Evolutionary conservation across 2,888 invertebrate species (phyloP), one percentile per base, ranked within the genome.

Genomic region (Cryptocephalus primarius): DNA sequence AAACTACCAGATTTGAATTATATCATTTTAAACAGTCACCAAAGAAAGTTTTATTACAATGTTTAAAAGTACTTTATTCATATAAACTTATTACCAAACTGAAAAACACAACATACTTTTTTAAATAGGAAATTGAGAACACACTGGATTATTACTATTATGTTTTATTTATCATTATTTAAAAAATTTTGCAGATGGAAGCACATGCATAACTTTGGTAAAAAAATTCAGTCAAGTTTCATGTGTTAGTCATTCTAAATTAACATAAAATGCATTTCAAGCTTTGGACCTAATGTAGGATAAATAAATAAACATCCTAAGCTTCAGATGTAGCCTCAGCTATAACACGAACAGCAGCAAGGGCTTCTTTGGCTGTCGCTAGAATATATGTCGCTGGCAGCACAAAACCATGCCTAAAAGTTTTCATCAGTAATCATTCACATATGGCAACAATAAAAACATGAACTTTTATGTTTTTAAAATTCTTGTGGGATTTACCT

Each of bases 331-430:
- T 72, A 38, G 77, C 76, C 52, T 73, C 69, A 47, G 78, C 77
- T 41, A 88, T 64, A 9, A 61, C 80, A 57, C 82, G 74, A 8
- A 87, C 71, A 9, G 83, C 86, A 4, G 84, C 85, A 47, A 83
- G 72, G 6, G 83, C 85, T 67, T 89, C 89, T 57, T 76, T 77
- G 13, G 83, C 87, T 1, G 88, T 85, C 1, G 79, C 79, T 55
- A 80, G 75, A 50, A 94, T 93, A 59, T 79, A 80, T 14, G 72
- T 72, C 1, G 88, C 82, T 0, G 94, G 93, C 44, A 94, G 68
- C n/a, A 92, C 72, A 64, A 94, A 95, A 2, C 93, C 94, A 63
- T 83, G 81, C 43, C 55, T 55, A 39, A 40, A 48, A 49, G 44
- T 39, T n/a, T 36, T 22, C 22, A 22, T 1, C 10, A 43, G 32